phyloP scores from a whole-genome alignment of 2,113 vertebrate species.

The Dicentrarchus labrax region DNA sequence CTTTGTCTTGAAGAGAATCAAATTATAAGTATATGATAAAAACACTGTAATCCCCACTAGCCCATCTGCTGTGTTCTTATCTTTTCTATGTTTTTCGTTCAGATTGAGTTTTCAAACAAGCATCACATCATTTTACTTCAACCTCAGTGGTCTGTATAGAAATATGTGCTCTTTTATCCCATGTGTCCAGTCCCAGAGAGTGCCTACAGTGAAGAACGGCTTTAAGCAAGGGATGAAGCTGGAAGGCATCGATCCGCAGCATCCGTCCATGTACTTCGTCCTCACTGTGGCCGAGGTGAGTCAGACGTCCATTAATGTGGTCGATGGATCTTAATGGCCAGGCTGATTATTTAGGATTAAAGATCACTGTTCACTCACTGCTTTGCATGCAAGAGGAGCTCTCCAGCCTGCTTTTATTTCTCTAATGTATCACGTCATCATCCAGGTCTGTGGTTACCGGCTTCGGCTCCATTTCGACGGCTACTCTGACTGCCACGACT shows the following conservation, averaged over 20 bases:
- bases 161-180: constrained; percentile 13
- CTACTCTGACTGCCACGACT: constrained; percentile 97
- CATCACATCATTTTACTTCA: neutral
- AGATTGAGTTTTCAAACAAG: neutral
- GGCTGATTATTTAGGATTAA: constrained; percentile 17
- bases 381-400: neutral
- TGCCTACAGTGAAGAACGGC: constrained; percentile 88
- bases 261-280: constrained; percentile 98
- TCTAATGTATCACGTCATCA: constrained; percentile 5
- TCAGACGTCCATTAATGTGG: neutral
- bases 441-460: constrained; percentile 94
- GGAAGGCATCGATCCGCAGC: constrained; percentile 96
- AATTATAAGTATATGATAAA: too few species aligned
- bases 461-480: constrained; percentile 97
- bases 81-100: constrained; percentile 2
- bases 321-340: neutral
- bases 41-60: neutral
- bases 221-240: constrained; percentile 98
- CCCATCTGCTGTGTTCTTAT: neutral
- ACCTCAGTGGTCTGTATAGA: constrained; percentile 1
- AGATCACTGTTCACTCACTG: neutral
- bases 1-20: neutral
- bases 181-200: constrained; percentile 86
- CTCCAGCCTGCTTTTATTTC: neutral
- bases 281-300: constrained; percentile 97